Percentiles rank a stretch among this genome's conserved stretches.
Evolutionary conservation across 2,888 invertebrate genomes (phyloP).

Genomic region (Spatulosminthurus flaviceps): DNA sequence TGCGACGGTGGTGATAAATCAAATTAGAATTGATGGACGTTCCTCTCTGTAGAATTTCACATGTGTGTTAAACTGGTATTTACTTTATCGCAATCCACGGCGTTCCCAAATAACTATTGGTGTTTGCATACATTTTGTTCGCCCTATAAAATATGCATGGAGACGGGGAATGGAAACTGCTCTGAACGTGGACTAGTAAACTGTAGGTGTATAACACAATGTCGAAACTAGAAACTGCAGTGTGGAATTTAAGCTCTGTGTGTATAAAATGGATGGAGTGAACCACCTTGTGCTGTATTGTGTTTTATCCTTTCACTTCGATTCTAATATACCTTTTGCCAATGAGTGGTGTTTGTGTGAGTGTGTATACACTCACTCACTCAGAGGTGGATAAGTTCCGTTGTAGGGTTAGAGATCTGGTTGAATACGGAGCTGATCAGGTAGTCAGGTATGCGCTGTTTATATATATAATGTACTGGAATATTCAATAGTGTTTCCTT

Average conservation of each 20-base stretch:
- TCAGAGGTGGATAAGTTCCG: background rate
- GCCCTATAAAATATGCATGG: too few species aligned
- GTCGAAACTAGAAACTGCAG: too few species aligned
- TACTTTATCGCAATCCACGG: background rate
- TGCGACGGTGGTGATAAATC: slow-evolving; percentile 4
- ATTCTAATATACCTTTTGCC: background rate
- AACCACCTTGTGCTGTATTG: background rate
- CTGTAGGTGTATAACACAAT: too few species aligned
- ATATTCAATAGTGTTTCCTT: slow-evolving; percentile 24
- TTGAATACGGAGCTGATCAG: slow-evolving; percentile 24
- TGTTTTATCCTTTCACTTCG: slow-evolving; percentile 1
- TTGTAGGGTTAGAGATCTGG: background rate
- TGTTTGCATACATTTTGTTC: background rate
- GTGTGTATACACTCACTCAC: background rate
- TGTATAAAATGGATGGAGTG: too few species aligned
- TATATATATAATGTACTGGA: slow-evolving; percentile 9
- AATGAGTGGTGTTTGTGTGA: too few species aligned
- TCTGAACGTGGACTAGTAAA: too few species aligned
- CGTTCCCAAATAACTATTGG: background rate
- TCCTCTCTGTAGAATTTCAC: slow-evolving; percentile 21
- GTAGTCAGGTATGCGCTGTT: too few species aligned
- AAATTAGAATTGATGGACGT: slow-evolving; percentile 18
- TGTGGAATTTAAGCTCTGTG: too few species aligned
- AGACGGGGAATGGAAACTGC: too few species aligned
- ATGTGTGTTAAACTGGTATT: background rate